phyloP scores from a whole-genome alignment of 2,797 vertebrate species.

The Onychomys torridus region DNA sequence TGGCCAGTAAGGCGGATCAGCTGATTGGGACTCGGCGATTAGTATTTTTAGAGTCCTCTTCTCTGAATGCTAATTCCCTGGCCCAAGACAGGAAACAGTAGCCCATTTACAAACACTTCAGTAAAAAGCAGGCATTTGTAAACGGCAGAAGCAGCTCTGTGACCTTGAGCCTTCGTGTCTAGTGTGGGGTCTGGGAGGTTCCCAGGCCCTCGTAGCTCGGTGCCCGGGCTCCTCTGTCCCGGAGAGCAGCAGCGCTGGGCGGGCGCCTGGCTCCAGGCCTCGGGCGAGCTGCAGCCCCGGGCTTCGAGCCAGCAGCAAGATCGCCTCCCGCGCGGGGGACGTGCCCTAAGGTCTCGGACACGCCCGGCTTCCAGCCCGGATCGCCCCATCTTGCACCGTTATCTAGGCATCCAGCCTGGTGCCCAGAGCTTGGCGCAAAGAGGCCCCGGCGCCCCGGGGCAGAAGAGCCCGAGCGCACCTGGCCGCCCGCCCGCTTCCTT shows the following conservation, averaged over 20 bases:
- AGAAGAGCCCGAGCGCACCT: background rate
- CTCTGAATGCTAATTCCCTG: conserved; percentile 75
- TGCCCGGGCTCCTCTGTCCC: background rate
- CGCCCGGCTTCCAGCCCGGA: background rate
- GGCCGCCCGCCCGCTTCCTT: conserved; percentile 11
- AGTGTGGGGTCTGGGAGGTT: background rate
- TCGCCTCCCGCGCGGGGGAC: background rate
- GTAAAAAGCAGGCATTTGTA: conserved; percentile 52
- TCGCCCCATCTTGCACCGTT: background rate
- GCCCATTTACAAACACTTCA: conserved; percentile 62
- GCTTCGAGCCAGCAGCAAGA: background rate
- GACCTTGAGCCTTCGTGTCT: conserved; percentile 60
- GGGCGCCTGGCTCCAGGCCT: background rate
- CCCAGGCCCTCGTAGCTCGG: background rate
- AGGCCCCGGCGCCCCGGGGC: background rate
- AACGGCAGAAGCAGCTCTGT: conserved; percentile 45
- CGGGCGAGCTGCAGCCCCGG: background rate
- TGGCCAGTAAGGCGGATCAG: conserved; percentile 75
- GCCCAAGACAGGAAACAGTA: conserved; percentile 49
- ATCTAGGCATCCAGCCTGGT: background rate
- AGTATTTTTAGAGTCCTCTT: conserved; percentile 78
- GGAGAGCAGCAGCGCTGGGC: background rate
- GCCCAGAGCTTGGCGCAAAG: background rate
- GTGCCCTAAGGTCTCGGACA: background rate
- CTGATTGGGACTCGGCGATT: conserved; percentile 65